phyloP scores from a whole-genome alignment of 2,113 vertebrate species.

The Oceanites oceanicus region DNA sequence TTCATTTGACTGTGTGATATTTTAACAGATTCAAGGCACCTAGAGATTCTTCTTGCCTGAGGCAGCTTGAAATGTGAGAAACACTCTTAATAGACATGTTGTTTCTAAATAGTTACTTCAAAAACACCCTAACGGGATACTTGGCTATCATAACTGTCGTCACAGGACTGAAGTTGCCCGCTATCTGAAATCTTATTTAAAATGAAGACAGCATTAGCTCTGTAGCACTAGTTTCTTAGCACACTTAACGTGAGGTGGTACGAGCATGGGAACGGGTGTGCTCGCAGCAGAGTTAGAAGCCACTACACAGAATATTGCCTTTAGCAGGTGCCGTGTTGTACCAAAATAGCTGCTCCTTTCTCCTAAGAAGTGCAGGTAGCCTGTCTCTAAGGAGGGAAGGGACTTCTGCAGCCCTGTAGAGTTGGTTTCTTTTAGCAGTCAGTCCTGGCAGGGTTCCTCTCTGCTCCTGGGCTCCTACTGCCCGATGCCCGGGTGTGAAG shows the following conservation, averaged over 20 bases:
- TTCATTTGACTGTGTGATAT: background rate
- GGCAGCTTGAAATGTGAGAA: background rate
- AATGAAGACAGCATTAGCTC: background rate
- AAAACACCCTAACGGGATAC: background rate
- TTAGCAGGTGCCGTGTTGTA: background rate
- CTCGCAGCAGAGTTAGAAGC: background rate
- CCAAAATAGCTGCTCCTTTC: background rate
- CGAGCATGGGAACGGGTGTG: fast-evolving
- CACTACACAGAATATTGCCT: background rate
- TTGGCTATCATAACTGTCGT: fast-evolving
- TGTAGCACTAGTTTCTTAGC: background rate
- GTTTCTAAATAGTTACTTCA: background rate
- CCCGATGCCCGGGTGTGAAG: background rate
- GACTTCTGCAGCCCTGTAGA: background rate
- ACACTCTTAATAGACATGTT: background rate
- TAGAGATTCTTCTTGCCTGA: background rate
- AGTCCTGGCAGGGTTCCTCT: background rate
- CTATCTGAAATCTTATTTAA: background rate
- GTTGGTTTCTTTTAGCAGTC: background rate
- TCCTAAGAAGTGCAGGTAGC: background rate
- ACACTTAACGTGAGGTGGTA: fast-evolving
- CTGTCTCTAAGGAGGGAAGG: background rate
- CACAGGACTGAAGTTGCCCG: background rate
- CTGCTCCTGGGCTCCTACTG: background rate
- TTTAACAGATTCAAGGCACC: background rate